phyloP scores from a whole-genome alignment of 2,113 vertebrate genomes.

The Triplophysa dalaica region DNA sequence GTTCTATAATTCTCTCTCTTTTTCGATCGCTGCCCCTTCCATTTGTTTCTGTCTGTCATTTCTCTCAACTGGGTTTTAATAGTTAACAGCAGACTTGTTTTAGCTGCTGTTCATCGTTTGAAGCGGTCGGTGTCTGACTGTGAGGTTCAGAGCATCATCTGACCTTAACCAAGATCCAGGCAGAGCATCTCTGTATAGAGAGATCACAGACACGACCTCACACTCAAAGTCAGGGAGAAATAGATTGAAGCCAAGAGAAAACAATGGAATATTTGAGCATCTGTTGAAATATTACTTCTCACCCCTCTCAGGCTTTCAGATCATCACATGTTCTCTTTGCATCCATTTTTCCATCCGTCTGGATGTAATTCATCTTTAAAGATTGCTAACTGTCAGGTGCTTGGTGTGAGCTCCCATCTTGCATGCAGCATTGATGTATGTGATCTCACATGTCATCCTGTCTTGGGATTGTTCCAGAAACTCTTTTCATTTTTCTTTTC shows the following conservation, averaged over 20 bases:
- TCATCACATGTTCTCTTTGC: conserved; percentile 3
- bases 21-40: background rate
- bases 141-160: conserved; percentile 44
- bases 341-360: background rate
- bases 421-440: conserved; percentile 55
- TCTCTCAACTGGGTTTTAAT: conserved; percentile 29
- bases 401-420: conserved; percentile 47
- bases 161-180: conserved; percentile 45
- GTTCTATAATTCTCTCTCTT: too few species aligned
- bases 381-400: conserved; percentile 22
- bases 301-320: conserved; percentile 3
- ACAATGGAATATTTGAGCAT: conserved; percentile 1
- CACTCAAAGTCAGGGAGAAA: conserved; percentile 2
- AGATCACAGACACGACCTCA: background rate
- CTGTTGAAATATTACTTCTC: background rate
- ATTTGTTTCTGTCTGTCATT: conserved; percentile 36
- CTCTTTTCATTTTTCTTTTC: conserved; percentile 20
- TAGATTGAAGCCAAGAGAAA: background rate
- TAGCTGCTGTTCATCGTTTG: conserved; percentile 47
- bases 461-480: conserved; percentile 36
- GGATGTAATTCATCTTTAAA: conserved; percentile 22
- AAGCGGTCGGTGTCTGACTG: conserved; percentile 59
- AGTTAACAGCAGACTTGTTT: conserved; percentile 16
- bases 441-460: conserved; percentile 50
- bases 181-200: conserved; percentile 33